A percentile compares a stretch with the other conserved stretches of the same genome.
phyloP scores from a whole-genome alignment of 2,888 invertebrate species.

The Ormyrus nitidulus region DNA sequence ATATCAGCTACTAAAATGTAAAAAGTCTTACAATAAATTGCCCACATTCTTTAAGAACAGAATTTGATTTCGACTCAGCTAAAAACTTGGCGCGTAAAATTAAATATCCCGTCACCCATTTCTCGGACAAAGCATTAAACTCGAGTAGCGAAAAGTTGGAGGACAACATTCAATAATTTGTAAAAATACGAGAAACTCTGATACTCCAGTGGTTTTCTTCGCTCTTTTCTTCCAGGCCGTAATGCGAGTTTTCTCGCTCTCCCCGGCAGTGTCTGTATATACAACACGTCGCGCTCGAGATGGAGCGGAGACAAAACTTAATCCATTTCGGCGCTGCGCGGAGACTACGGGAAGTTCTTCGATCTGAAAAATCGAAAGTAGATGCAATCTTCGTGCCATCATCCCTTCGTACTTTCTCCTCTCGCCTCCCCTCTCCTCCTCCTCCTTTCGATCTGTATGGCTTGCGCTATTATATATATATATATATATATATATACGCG shows the following conservation, averaged over 20 bases:
- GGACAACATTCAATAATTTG: slow-evolving; percentile 38
- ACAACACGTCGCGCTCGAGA: neutral
- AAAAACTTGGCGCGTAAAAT: no score
- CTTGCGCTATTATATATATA: no score
- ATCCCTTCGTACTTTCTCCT: neutral
- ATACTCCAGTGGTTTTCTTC: neutral
- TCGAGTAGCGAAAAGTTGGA: slow-evolving; percentile 18
- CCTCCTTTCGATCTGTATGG: no score
- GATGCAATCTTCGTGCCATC: slow-evolving; percentile 61
- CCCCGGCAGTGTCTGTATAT: neutral
- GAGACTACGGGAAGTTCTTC: slow-evolving; percentile 6
- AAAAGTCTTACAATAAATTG: no score
- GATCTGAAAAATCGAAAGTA: slow-evolving; percentile 63
- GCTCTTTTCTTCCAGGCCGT: neutral
- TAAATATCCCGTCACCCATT: no score
- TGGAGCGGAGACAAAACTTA: slow-evolving; percentile 46
- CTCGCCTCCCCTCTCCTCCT: no score
- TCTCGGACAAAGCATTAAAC: no score
- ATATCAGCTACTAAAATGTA: no score
- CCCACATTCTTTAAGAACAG: no score
- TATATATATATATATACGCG: no score
- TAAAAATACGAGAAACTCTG: slow-evolving; percentile 36
- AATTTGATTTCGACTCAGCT: no score
- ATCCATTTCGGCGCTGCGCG: slow-evolving; percentile 48
- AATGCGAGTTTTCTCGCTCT: slow-evolving; percentile 42